These are phyloP conservation scores for Callyntrura guangdongensis DNA, from an alignment of 2,888 invertebrate species.

Conservation along the genomic window DNA sequence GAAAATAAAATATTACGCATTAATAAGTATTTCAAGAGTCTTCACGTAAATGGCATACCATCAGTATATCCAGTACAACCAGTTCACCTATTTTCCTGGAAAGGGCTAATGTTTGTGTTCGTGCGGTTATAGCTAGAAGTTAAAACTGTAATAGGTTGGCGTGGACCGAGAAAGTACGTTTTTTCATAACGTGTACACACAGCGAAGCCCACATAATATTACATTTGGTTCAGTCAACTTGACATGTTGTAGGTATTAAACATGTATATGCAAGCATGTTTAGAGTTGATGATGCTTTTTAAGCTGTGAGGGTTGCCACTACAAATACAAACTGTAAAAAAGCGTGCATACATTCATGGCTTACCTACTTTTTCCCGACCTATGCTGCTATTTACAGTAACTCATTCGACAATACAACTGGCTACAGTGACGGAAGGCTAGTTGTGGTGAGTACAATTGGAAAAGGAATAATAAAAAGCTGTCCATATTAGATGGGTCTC, in stretches of 20 bases:
- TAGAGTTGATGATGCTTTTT: constrained; percentile 44
- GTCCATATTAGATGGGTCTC: constrained; percentile 79
- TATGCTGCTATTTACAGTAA: background rate
- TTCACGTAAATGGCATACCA: background rate
- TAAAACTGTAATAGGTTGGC: constrained; percentile 1
- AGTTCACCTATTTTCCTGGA: constrained; percentile 41
- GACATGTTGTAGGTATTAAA: constrained; percentile 67
- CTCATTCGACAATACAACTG: constrained; percentile 44
- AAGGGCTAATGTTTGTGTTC: background rate
- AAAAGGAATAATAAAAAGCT: constrained; percentile 68
- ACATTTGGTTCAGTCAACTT: constrained; percentile 72
- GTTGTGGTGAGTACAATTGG: constrained; percentile 64
- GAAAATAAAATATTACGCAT: constrained; percentile 45
- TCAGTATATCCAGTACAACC: background rate
- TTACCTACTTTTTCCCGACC: constrained; percentile 61
- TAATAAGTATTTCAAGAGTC: constrained; percentile 56
- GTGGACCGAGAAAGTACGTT: constrained; percentile 42
- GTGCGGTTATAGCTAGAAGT: background rate
- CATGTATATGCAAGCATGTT: constrained; percentile 39
- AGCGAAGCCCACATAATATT: constrained; percentile 29
- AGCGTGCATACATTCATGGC: constrained; percentile 49
- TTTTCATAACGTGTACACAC: constrained; percentile 42
- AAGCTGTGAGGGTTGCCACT: constrained; percentile 51
- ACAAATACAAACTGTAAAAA: constrained; percentile 44
- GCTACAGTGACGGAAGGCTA: constrained; percentile 53